Base-by-base conservation (phyloP, 53 echinoderm and acorn worm genomes). In the Patiria pectinifera region DNA sequence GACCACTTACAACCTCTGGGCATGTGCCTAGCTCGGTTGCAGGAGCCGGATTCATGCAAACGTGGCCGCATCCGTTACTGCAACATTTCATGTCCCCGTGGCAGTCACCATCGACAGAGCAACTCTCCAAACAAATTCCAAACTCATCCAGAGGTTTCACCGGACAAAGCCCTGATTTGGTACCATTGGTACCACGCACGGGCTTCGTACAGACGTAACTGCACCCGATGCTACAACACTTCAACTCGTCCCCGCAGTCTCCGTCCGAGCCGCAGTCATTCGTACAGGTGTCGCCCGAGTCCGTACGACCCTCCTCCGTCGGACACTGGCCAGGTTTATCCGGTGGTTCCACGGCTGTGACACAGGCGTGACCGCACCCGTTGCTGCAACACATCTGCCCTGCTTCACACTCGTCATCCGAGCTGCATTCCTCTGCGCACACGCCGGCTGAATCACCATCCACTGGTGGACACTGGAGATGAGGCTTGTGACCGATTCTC, bases 21-120 rank as follows among this genome's bases (percentile, higher is more conserved):
- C 86, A 86, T 11, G 63, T 7, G 25, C 22, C 70, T 4, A 12
- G 69, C 44, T 69, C 63, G 18, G 70, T 16, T 16, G 0, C 8
- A 53, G 76, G 74, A 43, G 46, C 86, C 6, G 92, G 93, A 11
- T 86, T 86, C 45, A 91, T 43, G 83, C 95, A 95, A 15, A 79
- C 83, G n/a, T 87, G 82, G 23, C 93, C 93, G 46, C 95, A 95
- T 43, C 95, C 93, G 69, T 91, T 95, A 61, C 91, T 81, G 76
- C 95, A 95, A 75, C 93, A 95, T 9, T 49, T 71, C 48, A 71
- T 71, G 19, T 72, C 19, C 11, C 21, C 86, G 23, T 47, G 86
- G 48, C 86, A 86, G 48, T 71, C 86, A 19, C 24, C 85, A 70
- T 85, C 85, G n/a, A 25, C 25, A 46, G 13, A 24, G 44, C 86